Evolutionary conservation across 2,113 vertebrate species (phyloP), one percentile per base, ranked within the genome.

Genomic region (Colistium nudipinnis): DNA sequence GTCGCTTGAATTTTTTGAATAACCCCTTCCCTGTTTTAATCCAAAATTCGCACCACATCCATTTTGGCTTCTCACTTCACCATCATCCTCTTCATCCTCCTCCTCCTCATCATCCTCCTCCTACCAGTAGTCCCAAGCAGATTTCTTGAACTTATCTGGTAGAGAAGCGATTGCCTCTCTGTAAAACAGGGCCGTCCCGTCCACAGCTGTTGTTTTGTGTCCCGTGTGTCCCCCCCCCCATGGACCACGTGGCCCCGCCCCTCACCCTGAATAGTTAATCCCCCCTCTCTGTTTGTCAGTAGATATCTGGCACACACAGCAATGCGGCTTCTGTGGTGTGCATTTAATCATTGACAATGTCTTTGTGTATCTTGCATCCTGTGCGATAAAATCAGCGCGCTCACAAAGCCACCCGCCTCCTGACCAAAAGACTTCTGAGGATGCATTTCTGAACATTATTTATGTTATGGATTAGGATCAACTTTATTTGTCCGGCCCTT

Each of bases 151-250:
- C n/a, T n/a, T n/a, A n/a, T n/a, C n/a, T n/a, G n/a, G n/a, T n/a
- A n/a, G n/a, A n/a, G n/a, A n/a, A n/a, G n/a, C n/a, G n/a, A n/a
- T n/a, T n/a, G n/a, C n/a, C 68, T 6, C 33, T 59, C 53, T 86
- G 53, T 68, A 24, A 62, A 87, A 86, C 82, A 65, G 80, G 85
- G 59, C 80, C 74, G 25, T 82, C 76, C 80, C 62, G 30, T 38
- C 53, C 77, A 75, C 90, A 91, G 88, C 88, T 91, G 90, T 82
- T 90, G 85, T 81, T 84, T 80, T 82, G 78, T 63, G 52, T 63
- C 24, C 43, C 48, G 59, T 25, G 39, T 49, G 20, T 20, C 61
- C 47, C 41, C 33, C 25, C 38, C n/a, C 7, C n/a, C 1, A 60
- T 70, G 39, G 28, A 51, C 74, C 35, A 7, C 47, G 54, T 43